Percentiles rank a stretch among this genome's conserved stretches.
phyloP scores from a whole-genome alignment of 1,140 invertebrate species.

The Tenebrio molitor region DNA sequence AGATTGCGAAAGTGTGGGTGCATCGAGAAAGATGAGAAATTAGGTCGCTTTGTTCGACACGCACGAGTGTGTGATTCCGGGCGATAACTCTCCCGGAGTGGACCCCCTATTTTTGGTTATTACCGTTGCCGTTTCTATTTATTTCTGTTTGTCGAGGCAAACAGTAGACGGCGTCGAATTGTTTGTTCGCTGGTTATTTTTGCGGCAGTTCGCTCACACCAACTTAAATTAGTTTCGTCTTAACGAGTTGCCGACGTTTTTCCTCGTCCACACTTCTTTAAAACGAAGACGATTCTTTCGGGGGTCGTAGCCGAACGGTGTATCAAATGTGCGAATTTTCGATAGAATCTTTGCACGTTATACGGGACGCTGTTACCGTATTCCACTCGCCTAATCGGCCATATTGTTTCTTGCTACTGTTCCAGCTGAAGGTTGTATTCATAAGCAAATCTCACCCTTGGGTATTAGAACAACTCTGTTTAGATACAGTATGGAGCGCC shows the following conservation, averaged over 20 bases:
- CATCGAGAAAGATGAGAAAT: slow-evolving; percentile 45
- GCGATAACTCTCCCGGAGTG: slow-evolving; percentile 31
- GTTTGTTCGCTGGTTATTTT: slow-evolving; percentile 27
- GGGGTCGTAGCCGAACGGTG: too few species aligned
- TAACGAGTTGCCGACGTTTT: slow-evolving; percentile 18
- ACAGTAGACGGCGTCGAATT: slow-evolving; percentile 6
- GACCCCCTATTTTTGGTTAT: slow-evolving; percentile 11
- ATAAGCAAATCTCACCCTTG: slow-evolving; percentile 20
- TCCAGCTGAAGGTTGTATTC: slow-evolving; percentile 9
- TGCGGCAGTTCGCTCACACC: slow-evolving; percentile 11
- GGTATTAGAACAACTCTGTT: slow-evolving; percentile 22
- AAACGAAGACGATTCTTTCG: too few species aligned
- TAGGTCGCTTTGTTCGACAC: slow-evolving; percentile 47
- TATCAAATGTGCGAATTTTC: too few species aligned
- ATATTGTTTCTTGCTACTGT: slow-evolving; percentile 27
- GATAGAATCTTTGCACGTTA: too few species aligned
- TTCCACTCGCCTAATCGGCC: slow-evolving; percentile 22
- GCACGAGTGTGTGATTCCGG: slow-evolving; percentile 47
- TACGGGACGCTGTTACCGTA: too few species aligned
- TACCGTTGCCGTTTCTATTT: slow-evolving; percentile 21
- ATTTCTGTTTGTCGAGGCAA: slow-evolving; percentile 23
- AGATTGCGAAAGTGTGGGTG: slow-evolving; percentile 42
- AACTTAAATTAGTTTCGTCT: slow-evolving; percentile 30
- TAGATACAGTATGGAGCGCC: slow-evolving; percentile 4
- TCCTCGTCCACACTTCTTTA: background rate